phyloP scores from a whole-genome alignment of 2,113 vertebrate species.

The Prunella himalayana region DNA sequence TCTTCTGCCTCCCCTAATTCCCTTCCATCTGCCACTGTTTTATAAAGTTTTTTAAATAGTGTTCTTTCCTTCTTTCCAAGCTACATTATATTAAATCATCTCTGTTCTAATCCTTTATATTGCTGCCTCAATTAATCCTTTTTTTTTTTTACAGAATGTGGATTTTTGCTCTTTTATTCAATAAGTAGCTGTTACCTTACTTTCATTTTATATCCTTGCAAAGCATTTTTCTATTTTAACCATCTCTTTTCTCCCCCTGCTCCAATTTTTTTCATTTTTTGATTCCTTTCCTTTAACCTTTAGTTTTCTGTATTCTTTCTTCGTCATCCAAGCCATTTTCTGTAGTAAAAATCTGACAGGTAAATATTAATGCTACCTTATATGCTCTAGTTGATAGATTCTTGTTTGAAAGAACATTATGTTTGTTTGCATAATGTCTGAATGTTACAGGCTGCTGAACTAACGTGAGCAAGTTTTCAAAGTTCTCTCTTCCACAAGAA shows the following conservation, averaged over 20 bases:
- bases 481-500: background rate
- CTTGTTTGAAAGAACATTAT: background rate
- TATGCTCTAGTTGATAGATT: background rate
- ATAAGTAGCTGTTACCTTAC: background rate
- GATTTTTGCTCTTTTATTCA: background rate
- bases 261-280: background rate
- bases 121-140: constrained; percentile 31
- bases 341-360: background rate
- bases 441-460: background rate
- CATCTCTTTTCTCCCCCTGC: background rate
- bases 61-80: constrained; percentile 8
- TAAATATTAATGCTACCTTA: background rate
- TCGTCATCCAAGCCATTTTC: background rate
- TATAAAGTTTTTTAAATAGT: background rate
- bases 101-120: constrained; percentile 38
- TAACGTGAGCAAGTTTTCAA: background rate
- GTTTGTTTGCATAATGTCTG: background rate
- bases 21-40: background rate
- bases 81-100: constrained; percentile 28
- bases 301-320: background rate
- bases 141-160: constrained; percentile 43
- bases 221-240: background rate
- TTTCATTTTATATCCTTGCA: background rate
- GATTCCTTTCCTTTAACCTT: background rate
- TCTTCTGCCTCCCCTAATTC: background rate